Percentiles rank a stretch among this genome's conserved stretches.
These are phyloP conservation scores for Gryon sp. DNA, from an alignment of 1,140 invertebrate genomes.

Conservation along the genomic window DNA sequence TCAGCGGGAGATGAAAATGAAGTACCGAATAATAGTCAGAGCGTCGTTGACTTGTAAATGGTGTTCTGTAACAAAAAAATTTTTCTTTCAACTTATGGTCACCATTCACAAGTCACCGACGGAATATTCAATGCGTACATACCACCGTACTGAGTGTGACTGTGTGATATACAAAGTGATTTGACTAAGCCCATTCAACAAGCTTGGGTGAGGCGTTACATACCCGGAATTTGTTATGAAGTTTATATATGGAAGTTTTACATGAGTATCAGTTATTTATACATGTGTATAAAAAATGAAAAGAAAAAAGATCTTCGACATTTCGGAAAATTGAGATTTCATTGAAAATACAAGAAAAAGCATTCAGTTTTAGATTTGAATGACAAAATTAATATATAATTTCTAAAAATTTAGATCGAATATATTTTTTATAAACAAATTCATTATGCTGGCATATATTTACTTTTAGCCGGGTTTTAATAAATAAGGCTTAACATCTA, in stretches of 20 bases:
- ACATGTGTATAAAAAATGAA: slow-evolving; percentile 1
- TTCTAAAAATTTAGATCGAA: too few species aligned
- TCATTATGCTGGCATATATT: slow-evolving; percentile 36
- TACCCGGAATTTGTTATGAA: slow-evolving; percentile 20
- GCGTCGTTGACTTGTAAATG: slow-evolving; percentile 9
- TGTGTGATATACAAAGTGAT: slow-evolving; percentile 78
- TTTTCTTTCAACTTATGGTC: slow-evolving; percentile 3
- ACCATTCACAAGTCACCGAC: neutral
- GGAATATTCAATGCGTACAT: slow-evolving; percentile 66
- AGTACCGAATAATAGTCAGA: slow-evolving; percentile 64
- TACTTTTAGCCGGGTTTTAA: slow-evolving; percentile 32
- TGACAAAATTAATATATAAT: neutral
- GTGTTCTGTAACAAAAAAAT: slow-evolving; percentile 13
- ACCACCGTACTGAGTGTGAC: slow-evolving; percentile 74
- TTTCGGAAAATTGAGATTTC: too few species aligned
- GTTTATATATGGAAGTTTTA: slow-evolving; percentile 11
- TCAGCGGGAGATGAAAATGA: slow-evolving; percentile 32
- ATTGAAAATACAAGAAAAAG: too few species aligned
- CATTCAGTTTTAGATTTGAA: too few species aligned
- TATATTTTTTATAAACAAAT: neutral
- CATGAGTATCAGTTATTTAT: neutral
- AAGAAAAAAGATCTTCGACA: neutral
- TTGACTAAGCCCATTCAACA: slow-evolving; percentile 74
- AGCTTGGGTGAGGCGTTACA: slow-evolving; percentile 43
- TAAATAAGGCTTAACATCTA: slow-evolving; percentile 40